phyloP scores from a whole-genome alignment of 2,888 invertebrate species.

The Acronicta leporina region DNA sequence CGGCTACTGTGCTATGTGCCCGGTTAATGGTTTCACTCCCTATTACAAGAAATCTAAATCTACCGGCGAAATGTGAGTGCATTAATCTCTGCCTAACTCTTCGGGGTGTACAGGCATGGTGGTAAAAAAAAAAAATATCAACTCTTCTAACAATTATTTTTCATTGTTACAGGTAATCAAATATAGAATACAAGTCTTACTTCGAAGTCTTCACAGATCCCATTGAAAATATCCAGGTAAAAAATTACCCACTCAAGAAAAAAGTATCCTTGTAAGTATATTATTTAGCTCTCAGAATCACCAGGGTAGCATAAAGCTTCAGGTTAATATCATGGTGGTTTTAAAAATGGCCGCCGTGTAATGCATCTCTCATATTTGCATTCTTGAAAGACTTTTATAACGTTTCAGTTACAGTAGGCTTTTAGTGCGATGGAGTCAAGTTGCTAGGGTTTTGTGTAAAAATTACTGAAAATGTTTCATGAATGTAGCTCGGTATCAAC shows the following conservation, averaged over 20 bases:
- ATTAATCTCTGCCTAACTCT: too few species aligned
- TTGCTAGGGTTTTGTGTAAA: conserved; percentile 3
- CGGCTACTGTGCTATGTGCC: too few species aligned
- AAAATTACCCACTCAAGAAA: not conserved
- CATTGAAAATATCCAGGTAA: not conserved
- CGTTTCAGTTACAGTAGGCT: conserved; percentile 47
- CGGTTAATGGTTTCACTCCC: too few species aligned
- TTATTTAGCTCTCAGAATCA: conserved; percentile 8
- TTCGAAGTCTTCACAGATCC: not conserved
- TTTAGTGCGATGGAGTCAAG: conserved; percentile 31
- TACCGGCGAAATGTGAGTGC: too few species aligned
- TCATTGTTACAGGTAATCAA: conserved; percentile 27
- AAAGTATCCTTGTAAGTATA: not conserved
- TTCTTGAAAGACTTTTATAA: conserved; percentile 45
- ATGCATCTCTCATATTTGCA: conserved; percentile 60
- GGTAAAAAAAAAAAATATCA: too few species aligned
- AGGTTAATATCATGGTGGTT: conserved; percentile 48
- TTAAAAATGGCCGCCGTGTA: conserved; percentile 47
- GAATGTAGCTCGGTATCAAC: too few species aligned
- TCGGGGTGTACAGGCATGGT: too few species aligned
- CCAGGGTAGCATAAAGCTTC: conserved; percentile 28
- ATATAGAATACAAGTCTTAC: not conserved
- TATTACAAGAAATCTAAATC: too few species aligned
- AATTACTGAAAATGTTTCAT: not conserved
- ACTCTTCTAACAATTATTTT: not conserved